Evolutionary conservation across 2,888 invertebrate genomes (phyloP).

Genomic region (Netelia virgata): DNA sequence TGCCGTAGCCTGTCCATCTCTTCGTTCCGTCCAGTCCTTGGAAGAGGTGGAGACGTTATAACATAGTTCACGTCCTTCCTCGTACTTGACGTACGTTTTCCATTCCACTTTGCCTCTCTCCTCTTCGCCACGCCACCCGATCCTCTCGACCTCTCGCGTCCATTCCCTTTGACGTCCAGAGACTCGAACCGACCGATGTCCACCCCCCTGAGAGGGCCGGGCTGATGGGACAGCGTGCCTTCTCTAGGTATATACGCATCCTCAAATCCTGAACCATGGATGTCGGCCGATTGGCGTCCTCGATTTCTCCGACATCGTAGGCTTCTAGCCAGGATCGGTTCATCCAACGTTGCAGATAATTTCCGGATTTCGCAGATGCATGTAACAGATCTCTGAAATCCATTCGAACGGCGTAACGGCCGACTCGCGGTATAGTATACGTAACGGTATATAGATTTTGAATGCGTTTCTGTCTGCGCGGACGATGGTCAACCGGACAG

Average conservation of each 20-base stretch:
- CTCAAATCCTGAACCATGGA: background rate
- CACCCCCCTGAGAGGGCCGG: slow-evolving; percentile 45
- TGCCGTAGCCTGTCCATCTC: slow-evolving; percentile 59
- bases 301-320: slow-evolving; percentile 26
- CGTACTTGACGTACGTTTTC: slow-evolving; percentile 61
- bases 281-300: slow-evolving; percentile 15
- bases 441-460: slow-evolving; percentile 34
- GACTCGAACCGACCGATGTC: slow-evolving; percentile 44
- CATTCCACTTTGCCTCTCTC: slow-evolving; percentile 32
- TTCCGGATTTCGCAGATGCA: slow-evolving; percentile 58
- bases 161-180: slow-evolving; percentile 45
- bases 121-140: slow-evolving; percentile 2
- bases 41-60: slow-evolving; percentile 57
- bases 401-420: background rate
- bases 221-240: slow-evolving; percentile 41
- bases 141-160: slow-evolving; percentile 56
- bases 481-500: slow-evolving; percentile 5
- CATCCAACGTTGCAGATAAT: slow-evolving; percentile 43
- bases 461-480: slow-evolving; percentile 38
- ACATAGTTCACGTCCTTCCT: slow-evolving; percentile 64
- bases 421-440: slow-evolving; percentile 7
- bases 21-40: slow-evolving; percentile 18
- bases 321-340: slow-evolving; percentile 2
- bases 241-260: background rate
- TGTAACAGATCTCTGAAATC: slow-evolving; percentile 33